These are phyloP conservation scores for Stictonetta naevosa DNA, from an alignment of 2,113 vertebrate genomes.

Conservation along the genomic window DNA sequence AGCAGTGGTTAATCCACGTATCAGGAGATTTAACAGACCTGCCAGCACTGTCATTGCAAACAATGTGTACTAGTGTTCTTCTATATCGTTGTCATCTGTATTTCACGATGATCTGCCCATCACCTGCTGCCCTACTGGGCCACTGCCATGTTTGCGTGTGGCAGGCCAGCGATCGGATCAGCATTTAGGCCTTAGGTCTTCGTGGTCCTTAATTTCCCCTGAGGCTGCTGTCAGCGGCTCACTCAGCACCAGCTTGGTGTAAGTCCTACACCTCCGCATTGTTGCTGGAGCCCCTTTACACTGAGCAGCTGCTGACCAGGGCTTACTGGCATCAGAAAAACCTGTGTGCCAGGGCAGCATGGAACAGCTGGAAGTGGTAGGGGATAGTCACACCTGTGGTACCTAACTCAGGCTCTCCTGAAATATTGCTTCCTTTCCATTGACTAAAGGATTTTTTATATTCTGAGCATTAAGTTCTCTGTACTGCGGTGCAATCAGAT, in stretches of 20 bases:
- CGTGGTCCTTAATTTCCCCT: not conserved
- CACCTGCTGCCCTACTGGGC: not conserved
- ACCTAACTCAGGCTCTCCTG: not conserved
- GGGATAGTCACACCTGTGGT: not conserved
- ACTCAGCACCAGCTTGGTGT: not conserved
- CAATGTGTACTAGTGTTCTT: not conserved
- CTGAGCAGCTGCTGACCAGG: not conserved
- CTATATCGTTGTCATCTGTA: not conserved
- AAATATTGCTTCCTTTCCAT: not conserved
- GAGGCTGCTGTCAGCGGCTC: accelerated
- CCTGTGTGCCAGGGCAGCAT: not conserved
- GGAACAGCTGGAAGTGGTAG: accelerated
- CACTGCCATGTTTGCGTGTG: not conserved
- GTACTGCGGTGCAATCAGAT: not conserved
- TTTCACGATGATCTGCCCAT: not conserved
- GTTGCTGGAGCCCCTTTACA: not conserved
- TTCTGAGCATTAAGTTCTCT: too few species aligned
- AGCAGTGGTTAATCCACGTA: not conserved
- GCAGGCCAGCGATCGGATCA: not conserved
- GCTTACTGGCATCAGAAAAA: not conserved
- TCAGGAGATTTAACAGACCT: accelerated
- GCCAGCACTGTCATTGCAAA: not conserved
- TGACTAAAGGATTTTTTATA: not conserved
- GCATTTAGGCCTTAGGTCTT: not conserved
- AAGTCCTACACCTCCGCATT: not conserved